Evolutionary conservation across 2,888 invertebrate genomes (phyloP), one percentile per base, ranked within the genome.

Genomic region (Tetragonula carbonaria): DNA sequence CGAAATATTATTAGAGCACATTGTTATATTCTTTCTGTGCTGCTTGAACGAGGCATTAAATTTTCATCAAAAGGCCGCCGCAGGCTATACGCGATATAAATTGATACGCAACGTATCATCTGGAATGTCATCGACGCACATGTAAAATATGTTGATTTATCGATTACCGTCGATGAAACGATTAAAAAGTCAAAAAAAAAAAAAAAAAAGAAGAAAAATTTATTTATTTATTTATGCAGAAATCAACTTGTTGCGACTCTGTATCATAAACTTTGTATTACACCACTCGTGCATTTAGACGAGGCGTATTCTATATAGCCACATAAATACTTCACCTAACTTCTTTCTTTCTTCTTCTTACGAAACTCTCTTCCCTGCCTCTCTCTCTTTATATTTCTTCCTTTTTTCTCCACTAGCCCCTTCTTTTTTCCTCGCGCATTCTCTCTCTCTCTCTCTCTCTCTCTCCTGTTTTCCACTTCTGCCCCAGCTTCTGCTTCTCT

Each of bases 1-100:
- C 76, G 85, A 85, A 85, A 88, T 86, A 86, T 85, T 84, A 88
- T 83, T 67, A 78, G 76, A 66, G 66, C 50, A 62, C 77, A 76
- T 70, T 74, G 86, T 68, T 79, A 45, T 82, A 72, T 50, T 33
- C 33, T 28, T 53, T 70, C 65, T 23, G 50, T 65, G 33, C 33
- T 11, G 50, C 65, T 14, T 57, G 75, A 78, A 70, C 62, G 28
- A 51, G 79, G 83, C 86, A 82, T 87, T 87, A 84, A 87, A 86
- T 87, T 87, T 87, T 74, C 82, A 84, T 82, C 74, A 80, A 74
- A 76, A 45, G 57, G 57, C 5, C 57, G 5, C n/a, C 45, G 45
- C 45, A 1, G 14, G 23, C 57, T 59, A 53, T 70, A 62, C 59
- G 55, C 67, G 66, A 73, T 77, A 74, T 77, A 74, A 33, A 28